These are phyloP conservation scores for Ginglymostoma cirratum DNA, from an alignment of 2,113 vertebrate species.

Conservation along the genomic window DNA sequence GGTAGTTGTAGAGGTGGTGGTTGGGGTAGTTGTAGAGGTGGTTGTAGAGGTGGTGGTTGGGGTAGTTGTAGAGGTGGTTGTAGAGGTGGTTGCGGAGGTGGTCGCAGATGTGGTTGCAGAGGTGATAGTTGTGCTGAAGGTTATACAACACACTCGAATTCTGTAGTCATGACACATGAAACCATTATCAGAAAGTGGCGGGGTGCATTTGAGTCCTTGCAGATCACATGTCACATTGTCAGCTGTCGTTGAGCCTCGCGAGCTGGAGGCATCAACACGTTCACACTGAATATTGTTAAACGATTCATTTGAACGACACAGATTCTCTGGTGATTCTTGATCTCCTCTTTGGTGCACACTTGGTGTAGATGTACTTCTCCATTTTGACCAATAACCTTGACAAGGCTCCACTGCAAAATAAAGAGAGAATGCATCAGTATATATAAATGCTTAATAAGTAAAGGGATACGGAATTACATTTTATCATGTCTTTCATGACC, in stretches of 20 bases:
- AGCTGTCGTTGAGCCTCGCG: not conserved
- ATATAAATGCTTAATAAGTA: not conserved
- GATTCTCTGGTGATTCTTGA: not conserved
- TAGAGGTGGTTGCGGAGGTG: not conserved
- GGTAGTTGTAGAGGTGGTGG: not conserved
- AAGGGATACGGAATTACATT: not conserved
- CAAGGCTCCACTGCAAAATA: constrained; percentile 16
- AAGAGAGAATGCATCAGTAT: not conserved
- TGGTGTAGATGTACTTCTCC: not conserved
- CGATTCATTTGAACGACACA: not conserved
- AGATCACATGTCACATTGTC: constrained; percentile 10
- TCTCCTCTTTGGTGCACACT: not conserved
- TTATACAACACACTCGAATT: constrained; percentile 32
- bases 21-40: not conserved
- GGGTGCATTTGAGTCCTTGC: constrained; percentile 3
- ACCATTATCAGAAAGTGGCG: not conserved
- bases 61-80: not conserved
- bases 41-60: not conserved
- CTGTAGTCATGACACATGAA: constrained; percentile 27
- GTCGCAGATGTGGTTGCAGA: not conserved
- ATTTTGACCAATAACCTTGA: not conserved
- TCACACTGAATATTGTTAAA: constrained; percentile 10
- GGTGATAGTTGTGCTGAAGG: not conserved
- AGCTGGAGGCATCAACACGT: not conserved
- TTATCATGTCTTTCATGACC: not conserved